Conservation (phyloP, 2,797 vertebrate species). For the Malacoraja senta region DNA sequence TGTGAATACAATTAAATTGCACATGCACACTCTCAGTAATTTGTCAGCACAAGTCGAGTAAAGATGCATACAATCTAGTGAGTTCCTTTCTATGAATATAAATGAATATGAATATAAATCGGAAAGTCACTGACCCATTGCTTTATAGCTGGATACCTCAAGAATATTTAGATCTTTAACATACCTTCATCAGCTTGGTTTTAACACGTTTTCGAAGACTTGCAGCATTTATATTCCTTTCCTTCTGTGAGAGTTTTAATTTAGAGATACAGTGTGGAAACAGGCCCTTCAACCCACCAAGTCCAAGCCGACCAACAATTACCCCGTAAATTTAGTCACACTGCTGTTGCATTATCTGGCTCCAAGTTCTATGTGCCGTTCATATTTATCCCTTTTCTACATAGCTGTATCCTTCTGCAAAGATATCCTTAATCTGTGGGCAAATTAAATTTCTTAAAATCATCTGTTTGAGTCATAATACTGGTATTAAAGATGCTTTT, state of each 20-base stretch:
- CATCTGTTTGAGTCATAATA: too few species aligned
- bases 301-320: too few species aligned
- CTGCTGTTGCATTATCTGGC: too few species aligned
- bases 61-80: neutral
- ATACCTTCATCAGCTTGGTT: neutral
- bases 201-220: neutral
- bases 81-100: neutral
- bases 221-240: neutral
- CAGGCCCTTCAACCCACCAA: too few species aligned
- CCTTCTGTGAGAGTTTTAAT: neutral
- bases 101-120: conserved; percentile 20
- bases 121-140: neutral
- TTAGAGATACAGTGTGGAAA: too few species aligned
- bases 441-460: too few species aligned
- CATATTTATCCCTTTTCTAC: too few species aligned
- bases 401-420: too few species aligned
- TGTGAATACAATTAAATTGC: neutral
- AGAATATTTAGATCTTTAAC: conserved; percentile 1
- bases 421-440: too few species aligned
- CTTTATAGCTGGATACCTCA: neutral
- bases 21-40: neutral
- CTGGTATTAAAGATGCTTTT: too few species aligned
- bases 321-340: too few species aligned
- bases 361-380: too few species aligned
- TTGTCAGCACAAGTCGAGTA: neutral